A percentile compares a stretch with the other conserved stretches of the same genome.
These are phyloP conservation scores for Actinostola sp. DNA, from an alignment of 92 coral and sea anemone genomes.

Conservation along the genomic window DNA sequence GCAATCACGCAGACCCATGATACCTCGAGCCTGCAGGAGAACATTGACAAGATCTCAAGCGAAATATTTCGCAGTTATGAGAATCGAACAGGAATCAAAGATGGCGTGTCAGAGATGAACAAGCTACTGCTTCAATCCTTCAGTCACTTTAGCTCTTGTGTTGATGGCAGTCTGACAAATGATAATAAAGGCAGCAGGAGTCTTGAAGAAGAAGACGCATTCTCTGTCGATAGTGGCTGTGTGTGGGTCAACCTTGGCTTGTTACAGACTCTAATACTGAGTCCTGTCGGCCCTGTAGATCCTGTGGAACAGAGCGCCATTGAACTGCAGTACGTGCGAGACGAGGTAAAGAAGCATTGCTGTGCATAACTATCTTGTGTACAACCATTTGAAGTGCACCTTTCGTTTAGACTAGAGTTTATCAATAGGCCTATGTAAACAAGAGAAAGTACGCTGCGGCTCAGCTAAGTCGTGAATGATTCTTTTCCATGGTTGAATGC, in stretches of 20 bases:
- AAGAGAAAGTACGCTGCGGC: too few relatives aligned
- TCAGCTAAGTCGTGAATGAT: too few relatives aligned
- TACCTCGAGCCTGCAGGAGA: not conserved
- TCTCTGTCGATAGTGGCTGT: conserved; percentile 50
- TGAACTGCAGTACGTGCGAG: conserved; percentile 61
- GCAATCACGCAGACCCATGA: conserved; percentile 7
- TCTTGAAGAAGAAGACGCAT: not conserved
- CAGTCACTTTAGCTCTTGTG: conserved; percentile 14
- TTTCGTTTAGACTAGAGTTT: too few relatives aligned
- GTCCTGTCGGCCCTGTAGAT: conserved; percentile 94
- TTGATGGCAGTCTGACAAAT: too few relatives aligned
- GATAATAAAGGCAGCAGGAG: not conserved
- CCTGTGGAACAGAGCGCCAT: conserved; percentile 81
- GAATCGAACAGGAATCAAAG: conserved; percentile 3
- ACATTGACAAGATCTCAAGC: not conserved
- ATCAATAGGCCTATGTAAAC: too few relatives aligned
- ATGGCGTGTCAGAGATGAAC: conserved; percentile 8
- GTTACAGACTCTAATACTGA: conserved; percentile 61
- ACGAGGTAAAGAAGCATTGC: too few relatives aligned
- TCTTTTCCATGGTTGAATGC: too few relatives aligned
- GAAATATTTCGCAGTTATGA: conserved; percentile 10
- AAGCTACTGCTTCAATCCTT: conserved; percentile 8
- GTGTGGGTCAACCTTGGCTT: conserved; percentile 85
- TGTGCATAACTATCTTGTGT: too few relatives aligned
- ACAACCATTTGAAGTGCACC: too few relatives aligned